A percentile compares a stretch with the other conserved stretches of the same genome.
Conservation (phyloP, 2,113 vertebrate genomes). For the Amphiprion percula region DNA sequence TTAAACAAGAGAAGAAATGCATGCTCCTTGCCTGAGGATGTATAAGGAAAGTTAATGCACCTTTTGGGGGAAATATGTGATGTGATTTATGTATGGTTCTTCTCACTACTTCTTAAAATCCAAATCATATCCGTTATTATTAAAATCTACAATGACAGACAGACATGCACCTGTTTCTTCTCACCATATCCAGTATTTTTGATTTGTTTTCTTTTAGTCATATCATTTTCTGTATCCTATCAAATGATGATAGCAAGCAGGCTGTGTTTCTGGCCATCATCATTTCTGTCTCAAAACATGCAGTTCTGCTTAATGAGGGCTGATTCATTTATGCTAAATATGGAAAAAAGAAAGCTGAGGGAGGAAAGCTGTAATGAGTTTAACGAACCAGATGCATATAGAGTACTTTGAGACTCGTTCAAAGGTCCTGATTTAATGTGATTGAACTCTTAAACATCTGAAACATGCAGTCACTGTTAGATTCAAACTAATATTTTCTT, state of each 20-base stretch:
- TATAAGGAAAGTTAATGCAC: too few species aligned
- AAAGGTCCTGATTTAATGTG: slow-evolving; percentile 76
- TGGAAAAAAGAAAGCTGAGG: slow-evolving; percentile 38
- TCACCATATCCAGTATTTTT: background rate
- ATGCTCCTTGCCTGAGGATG: background rate
- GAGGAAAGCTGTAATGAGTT: slow-evolving; percentile 59
- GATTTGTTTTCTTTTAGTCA: background rate
- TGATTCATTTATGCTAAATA: slow-evolving; percentile 77
- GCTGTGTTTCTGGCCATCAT: slow-evolving; percentile 30
- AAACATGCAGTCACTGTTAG: slow-evolving; percentile 56
- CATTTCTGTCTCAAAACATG: slow-evolving; percentile 50
- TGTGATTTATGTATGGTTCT: background rate
- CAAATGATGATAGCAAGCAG: slow-evolving; percentile 4
- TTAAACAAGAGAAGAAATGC: background rate
- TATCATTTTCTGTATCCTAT: background rate
- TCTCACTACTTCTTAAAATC: background rate
- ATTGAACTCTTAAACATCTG: slow-evolving; percentile 69
- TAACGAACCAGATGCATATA: slow-evolving; percentile 78
- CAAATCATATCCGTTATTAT: background rate
- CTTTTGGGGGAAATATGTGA: background rate
- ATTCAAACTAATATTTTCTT: slow-evolving; percentile 46
- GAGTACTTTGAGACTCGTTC: slow-evolving; percentile 67
- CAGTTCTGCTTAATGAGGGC: slow-evolving; percentile 69
- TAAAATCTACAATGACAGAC: background rate
- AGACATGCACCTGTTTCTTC: background rate